These are phyloP conservation scores for Gastrophysa polygoni DNA, from an alignment of 2,888 invertebrate species.

Conservation along the genomic window DNA sequence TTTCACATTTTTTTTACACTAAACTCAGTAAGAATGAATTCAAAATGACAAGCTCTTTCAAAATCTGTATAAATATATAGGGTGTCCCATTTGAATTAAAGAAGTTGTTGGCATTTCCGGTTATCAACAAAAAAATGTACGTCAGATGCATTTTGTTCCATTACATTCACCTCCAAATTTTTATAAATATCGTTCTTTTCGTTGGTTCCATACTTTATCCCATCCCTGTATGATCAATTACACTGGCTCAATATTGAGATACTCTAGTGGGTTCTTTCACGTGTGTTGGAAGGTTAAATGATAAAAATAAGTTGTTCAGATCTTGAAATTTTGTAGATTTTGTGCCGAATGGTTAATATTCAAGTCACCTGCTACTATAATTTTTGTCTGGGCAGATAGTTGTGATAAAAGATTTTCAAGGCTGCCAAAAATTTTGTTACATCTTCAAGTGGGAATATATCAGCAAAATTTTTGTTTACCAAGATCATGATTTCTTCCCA, in stretches of 20 bases:
- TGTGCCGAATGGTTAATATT: not conserved
- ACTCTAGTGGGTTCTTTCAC: conserved; percentile 1
- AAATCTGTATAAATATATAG: no score
- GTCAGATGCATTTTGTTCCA: no score
- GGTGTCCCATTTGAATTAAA: no score
- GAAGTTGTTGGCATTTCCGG: no score
- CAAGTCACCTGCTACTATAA: not conserved
- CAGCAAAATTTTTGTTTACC: not conserved
- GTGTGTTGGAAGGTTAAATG: not conserved
- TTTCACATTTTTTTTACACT: no score
- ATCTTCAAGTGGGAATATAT: conserved; percentile 1
- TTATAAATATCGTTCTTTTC: no score
- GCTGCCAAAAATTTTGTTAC: conserved; percentile 7
- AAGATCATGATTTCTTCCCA: conserved; percentile 10
- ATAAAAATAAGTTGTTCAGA: not conserved
- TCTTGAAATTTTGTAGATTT: not conserved
- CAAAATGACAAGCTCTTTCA: no score
- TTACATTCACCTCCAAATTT: no score
- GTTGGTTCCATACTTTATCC: no score
- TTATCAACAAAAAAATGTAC: no score
- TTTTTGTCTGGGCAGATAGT: not conserved
- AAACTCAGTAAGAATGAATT: no score
- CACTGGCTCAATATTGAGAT: not conserved
- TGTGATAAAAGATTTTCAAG: no score
- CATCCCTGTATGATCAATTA: not conserved